Evolutionary conservation across 2,888 invertebrate species (phyloP).

Genomic region (Dione juno): DNA sequence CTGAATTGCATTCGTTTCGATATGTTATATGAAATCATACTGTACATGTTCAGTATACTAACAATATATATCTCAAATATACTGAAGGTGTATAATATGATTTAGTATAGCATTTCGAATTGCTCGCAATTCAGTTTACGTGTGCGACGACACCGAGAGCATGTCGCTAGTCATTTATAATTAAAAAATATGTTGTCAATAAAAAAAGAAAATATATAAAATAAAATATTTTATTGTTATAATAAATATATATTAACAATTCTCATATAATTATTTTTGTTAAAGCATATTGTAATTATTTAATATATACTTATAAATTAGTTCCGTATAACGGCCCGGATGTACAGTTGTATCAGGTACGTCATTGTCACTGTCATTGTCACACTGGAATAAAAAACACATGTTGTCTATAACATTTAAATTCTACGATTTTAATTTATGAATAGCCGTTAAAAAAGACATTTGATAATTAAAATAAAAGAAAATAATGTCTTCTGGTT

Average conservation of each 20-base stretch:
- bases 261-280: constrained; percentile 34
- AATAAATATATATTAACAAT: constrained; percentile 34
- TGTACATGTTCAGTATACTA: no score
- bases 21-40: no score
- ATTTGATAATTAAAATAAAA: neutral
- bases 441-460: neutral
- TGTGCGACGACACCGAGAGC: no score
- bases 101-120: no score
- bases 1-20: no score
- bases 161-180: no score
- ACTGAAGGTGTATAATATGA: no score
- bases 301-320: constrained; percentile 28
- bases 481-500: no score
- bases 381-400: constrained; percentile 72
- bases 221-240: constrained; percentile 35
- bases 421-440: neutral
- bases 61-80: no score
- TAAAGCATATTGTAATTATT: constrained; percentile 43
- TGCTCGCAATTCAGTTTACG: no score
- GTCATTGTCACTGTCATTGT: constrained; percentile 74
- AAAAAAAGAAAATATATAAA: constrained; percentile 17
- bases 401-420: constrained; percentile 30
- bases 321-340: constrained; percentile 63
- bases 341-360: constrained; percentile 75
- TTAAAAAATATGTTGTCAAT: no score